Evolutionary conservation across 2,797 vertebrate species (phyloP).

Genomic region (Acanthopagrus latus): DNA sequence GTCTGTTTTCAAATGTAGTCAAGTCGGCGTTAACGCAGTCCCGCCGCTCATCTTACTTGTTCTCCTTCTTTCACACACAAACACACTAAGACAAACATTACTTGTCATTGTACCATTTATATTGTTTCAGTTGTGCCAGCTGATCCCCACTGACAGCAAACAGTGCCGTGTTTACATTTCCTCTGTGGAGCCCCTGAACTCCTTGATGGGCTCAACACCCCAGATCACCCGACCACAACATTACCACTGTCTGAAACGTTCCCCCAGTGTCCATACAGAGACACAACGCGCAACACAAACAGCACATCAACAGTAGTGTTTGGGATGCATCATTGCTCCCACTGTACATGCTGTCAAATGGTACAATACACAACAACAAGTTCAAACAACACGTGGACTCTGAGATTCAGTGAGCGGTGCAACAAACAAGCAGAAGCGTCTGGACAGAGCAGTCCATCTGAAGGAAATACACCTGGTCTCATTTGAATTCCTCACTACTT

Average conservation of each 20-base stretch:
- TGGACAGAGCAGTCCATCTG: too few species aligned
- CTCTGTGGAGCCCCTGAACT: not conserved
- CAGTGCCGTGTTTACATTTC: conserved; percentile 5
- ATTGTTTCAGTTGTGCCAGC: not conserved
- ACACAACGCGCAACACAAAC: conserved; percentile 8
- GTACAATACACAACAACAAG: conserved; percentile 5
- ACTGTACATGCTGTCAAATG: not conserved
- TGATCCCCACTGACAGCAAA: conserved; percentile 6
- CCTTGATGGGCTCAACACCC: not conserved
- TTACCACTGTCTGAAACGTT: not conserved
- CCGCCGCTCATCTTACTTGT: not conserved
- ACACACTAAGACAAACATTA: not conserved
- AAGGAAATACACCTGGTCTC: not conserved
- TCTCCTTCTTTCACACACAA: not conserved
- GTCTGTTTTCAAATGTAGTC: not conserved
- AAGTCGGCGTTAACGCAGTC: too few species aligned
- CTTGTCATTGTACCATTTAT: not conserved
- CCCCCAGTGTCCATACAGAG: conserved; percentile 21
- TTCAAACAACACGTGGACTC: not conserved
- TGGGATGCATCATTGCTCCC: not conserved
- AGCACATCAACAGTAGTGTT: not conserved
- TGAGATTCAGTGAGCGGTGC: conserved; percentile 2
- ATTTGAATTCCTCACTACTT: not conserved
- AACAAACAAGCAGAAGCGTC: not conserved
- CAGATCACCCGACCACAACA: not conserved